Evolutionary conservation across 2,888 invertebrate species (phyloP).

Genomic region (Sphecodes monilicornis): DNA sequence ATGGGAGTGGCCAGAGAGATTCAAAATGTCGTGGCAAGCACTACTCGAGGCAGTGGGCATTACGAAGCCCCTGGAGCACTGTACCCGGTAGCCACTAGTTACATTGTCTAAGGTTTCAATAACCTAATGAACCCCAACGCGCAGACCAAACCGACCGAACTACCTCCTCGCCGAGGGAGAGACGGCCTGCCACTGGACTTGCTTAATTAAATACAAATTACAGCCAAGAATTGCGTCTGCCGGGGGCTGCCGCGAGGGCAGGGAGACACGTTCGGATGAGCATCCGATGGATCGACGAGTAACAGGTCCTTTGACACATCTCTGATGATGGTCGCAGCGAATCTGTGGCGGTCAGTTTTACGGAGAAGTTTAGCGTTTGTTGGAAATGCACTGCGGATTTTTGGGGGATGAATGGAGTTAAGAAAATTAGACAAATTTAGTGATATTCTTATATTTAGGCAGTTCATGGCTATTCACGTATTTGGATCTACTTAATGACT

Average conservation of each 20-base stretch:
- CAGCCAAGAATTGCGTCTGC: slow-evolving; percentile 67
- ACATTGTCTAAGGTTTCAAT: slow-evolving; percentile 83
- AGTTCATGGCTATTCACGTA: too few species aligned
- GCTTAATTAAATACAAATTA: slow-evolving; percentile 80
- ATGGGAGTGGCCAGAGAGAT: slow-evolving; percentile 69
- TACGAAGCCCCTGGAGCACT: slow-evolving; percentile 81
- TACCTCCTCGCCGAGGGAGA: slow-evolving; percentile 60
- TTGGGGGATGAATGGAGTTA: too few species aligned
- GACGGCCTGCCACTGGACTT: slow-evolving; percentile 57
- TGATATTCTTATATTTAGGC: too few species aligned
- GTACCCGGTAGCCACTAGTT: slow-evolving; percentile 76
- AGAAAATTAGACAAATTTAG: too few species aligned
- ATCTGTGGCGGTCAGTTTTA: not conserved
- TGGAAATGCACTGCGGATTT: not conserved
- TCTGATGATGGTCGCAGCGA: not conserved
- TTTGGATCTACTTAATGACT: too few species aligned
- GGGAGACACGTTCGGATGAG: slow-evolving; percentile 57
- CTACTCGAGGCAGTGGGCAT: slow-evolving; percentile 76
- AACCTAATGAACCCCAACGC: slow-evolving; percentile 81
- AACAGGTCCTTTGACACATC: slow-evolving; percentile 8
- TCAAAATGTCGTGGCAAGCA: slow-evolving; percentile 72
- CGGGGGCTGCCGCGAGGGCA: slow-evolving; percentile 45
- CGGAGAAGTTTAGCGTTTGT: not conserved
- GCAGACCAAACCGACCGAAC: slow-evolving; percentile 70
- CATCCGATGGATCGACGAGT: not conserved